Evolutionary conservation across 92 coral and sea anemone species (phyloP).

Genomic region (Zoanthus sociatus): DNA sequence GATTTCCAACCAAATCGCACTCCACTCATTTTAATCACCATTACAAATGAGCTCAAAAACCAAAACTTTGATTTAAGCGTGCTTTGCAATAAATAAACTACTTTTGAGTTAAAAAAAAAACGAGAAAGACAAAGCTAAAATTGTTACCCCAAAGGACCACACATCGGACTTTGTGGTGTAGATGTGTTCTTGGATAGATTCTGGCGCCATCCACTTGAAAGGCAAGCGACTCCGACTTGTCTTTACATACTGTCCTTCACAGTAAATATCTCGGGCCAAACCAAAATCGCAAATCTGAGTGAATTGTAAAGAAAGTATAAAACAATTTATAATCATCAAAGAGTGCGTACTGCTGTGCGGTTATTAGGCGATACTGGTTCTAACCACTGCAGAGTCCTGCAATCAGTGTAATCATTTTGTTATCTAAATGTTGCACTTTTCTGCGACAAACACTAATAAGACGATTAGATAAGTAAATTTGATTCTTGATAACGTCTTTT

Average conservation of each 20-base stretch:
- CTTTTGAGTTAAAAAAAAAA: no score
- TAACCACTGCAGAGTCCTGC: no score
- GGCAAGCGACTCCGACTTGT: constrained; percentile 76
- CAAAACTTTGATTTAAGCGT: no score
- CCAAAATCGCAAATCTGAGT: constrained; percentile 76
- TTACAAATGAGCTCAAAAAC: no score
- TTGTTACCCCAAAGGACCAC: constrained; percentile 82
- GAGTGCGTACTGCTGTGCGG: background rate
- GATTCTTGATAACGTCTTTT: no score
- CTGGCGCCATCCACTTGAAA: constrained; percentile 90
- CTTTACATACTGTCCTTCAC: constrained; percentile 88
- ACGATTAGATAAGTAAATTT: no score
- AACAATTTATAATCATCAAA: background rate
- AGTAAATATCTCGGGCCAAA: constrained; percentile 83
- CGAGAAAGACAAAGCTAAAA: background rate
- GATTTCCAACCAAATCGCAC: no score
- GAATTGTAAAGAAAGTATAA: background rate
- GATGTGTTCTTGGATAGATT: constrained; percentile 75
- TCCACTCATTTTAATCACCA: no score
- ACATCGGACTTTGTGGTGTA: constrained; percentile 87
- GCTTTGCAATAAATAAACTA: no score
- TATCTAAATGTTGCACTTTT: background rate
- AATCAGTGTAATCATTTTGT: no score
- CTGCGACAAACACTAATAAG: no score
- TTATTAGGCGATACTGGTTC: no score